Conservation (phyloP, 2,113 vertebrate genomes). For the Empidonax traillii region DNA sequence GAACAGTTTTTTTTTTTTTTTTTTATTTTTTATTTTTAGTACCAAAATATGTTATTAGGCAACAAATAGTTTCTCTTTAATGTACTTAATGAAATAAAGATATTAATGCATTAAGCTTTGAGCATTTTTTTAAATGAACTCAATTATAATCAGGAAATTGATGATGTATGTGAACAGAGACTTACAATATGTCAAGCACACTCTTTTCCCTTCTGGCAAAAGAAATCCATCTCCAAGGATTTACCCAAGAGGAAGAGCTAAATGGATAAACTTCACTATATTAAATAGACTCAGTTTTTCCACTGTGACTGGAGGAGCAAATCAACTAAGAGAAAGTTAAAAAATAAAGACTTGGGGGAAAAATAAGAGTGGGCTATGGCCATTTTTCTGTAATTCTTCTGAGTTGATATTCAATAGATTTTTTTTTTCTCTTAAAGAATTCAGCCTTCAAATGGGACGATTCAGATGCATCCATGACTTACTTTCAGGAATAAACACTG, state of each 20-base stretch:
- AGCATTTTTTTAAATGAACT: constrained; percentile 29
- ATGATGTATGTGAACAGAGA: constrained; percentile 7
- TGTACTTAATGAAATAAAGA: constrained; percentile 39
- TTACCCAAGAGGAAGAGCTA: constrained; percentile 39
- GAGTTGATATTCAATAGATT: not conserved
- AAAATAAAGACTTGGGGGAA: not conserved
- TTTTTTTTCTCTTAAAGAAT: not conserved
- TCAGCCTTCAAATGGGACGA: not conserved
- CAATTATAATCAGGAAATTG: constrained; percentile 45
- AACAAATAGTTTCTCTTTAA: constrained; percentile 14
- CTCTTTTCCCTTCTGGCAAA: constrained; percentile 13
- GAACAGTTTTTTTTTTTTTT: not conserved
- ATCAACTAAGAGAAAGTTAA: not conserved
- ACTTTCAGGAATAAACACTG: not conserved
- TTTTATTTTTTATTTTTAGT: not conserved
- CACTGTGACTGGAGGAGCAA: not conserved
- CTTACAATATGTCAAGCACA: not conserved
- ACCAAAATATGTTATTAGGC: not conserved
- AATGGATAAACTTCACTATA: constrained; percentile 16
- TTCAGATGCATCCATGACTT: not conserved
- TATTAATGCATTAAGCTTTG: constrained; percentile 36
- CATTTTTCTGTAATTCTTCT: not conserved
- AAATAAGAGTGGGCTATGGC: not conserved
- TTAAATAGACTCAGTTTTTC: constrained; percentile 35
- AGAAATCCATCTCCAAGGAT: constrained; percentile 40